phyloP scores from a whole-genome alignment of 2,888 invertebrate genomes.

The Eristalinus sepulchralis region DNA sequence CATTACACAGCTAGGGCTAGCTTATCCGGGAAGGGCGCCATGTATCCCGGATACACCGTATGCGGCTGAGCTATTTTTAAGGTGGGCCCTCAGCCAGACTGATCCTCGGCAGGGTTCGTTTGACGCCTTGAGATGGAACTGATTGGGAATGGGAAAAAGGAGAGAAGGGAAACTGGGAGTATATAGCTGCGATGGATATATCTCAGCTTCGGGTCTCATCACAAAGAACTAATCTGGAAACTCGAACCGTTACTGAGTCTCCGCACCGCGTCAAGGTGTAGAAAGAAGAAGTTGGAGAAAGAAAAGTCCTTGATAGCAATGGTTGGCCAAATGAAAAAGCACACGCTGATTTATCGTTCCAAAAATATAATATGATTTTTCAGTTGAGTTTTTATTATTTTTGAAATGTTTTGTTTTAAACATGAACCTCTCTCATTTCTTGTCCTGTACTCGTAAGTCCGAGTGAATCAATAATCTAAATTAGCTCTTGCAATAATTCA shows the following conservation, averaged over 20 bases:
- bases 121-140: not conserved
- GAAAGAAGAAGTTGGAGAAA: no score
- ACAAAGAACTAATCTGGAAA: not conserved
- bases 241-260: not conserved
- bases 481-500: no score
- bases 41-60: not conserved
- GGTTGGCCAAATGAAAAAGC: no score
- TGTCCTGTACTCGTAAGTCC: no score
- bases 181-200: no score
- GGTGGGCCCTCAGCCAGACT: slow-evolving; percentile 7
- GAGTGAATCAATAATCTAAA: no score
- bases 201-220: not conserved
- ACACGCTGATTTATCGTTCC: no score
- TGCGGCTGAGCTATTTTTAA: slow-evolving; percentile 7
- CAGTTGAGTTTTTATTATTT: no score
- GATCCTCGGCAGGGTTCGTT: slow-evolving; percentile 2
- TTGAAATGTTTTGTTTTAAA: no score
- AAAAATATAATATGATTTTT: no score
- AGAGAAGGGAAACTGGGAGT: not conserved
- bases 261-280: not conserved
- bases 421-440: no score
- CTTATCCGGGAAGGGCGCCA: not conserved
- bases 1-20: not conserved
- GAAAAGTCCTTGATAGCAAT: no score
- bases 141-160: not conserved